Base-by-base conservation (phyloP, 2,888 invertebrate genomes). In the Parnassius smintheus region DNA sequence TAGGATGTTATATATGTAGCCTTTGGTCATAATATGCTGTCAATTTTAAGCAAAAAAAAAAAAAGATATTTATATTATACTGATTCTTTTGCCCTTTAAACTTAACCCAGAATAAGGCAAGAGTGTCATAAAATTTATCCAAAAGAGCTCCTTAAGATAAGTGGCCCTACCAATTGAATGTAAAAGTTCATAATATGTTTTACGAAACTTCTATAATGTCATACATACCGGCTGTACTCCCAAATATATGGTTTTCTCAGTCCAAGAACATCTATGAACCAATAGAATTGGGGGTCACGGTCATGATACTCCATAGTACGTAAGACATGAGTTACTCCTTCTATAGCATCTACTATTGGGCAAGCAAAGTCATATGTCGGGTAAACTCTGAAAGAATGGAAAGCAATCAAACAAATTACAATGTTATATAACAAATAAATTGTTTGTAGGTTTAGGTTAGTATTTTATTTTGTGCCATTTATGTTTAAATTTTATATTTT, bases 361-460 rank as follows among this genome's bases (percentile, higher is more conserved):
- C 99, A 99, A 1, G 99, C 99, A 92, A 99, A 99, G 91, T 99
- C 99, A 80, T 99, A 99, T 0, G 99, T 99, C 25, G 99, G 99
- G 86, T 99, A 99, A 0, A 98, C 99, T 79, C 98, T 98, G 84
- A 0, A 73, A 72, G 0, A 35, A 67, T 62, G 25, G 18, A 54
- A 51, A 45, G 56, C 18, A 10, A 53, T 8, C 44, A 46, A 65
- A 41, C 22, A 48, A 48, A 50, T 35, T 2, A 46, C 13, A 51
- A 10, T 1, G 44, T 7, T 56, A 62, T 22, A 87, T 85, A 68
- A 69, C 71, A 68, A 60, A 66, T 69, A 58, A 62, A 35, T 35
- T 13, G 8, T 49, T 11, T 46, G n/a, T 46, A 8, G 46, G 12
- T 46, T 11, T 46, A 35, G n/a, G n/a, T n/a, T n/a, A n/a, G n/a